Conservation (phyloP, 2,113 vertebrate species). For the Zonotrichia leucophrys region DNA sequence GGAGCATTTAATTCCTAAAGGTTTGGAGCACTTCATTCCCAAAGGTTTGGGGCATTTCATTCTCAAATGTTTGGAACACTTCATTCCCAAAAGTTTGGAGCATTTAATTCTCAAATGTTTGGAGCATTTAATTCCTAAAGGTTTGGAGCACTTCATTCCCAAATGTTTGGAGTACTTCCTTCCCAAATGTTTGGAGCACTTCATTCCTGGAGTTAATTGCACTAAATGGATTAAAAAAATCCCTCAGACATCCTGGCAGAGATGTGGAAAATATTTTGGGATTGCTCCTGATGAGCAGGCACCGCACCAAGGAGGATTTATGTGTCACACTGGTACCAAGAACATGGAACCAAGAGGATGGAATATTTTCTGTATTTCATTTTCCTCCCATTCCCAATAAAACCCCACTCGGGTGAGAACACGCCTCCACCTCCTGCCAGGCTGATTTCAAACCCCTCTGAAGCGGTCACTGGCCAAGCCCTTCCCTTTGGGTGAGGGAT, state of each 20-base stretch:
- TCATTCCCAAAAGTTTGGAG: not conserved
- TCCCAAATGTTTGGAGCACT: not conserved
- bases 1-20: not conserved
- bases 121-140: not conserved
- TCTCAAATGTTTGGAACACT: fast-evolving
- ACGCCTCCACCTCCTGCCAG: not conserved
- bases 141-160: not conserved
- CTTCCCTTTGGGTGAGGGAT: not conserved
- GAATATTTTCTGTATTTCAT: not conserved
- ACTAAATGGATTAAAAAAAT: not conserved
- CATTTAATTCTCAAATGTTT: too few species aligned
- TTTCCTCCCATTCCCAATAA: not conserved
- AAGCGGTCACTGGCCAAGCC: not conserved
- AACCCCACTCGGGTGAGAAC: not conserved
- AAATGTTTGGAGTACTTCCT: fast-evolving
- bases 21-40: not conserved
- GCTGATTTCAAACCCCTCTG: not conserved
- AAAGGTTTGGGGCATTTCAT: not conserved
- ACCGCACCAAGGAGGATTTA: not conserved
- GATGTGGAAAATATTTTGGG: not conserved
- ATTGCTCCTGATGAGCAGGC: not conserved
- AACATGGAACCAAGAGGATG: fast-evolving
- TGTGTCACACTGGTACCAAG: fast-evolving
- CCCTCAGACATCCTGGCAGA: not conserved
- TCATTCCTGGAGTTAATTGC: not conserved